A percentile compares a stretch with the other conserved stretches of the same genome.
phyloP scores from a whole-genome alignment of 2,888 invertebrate species.

The Agelastica alni region DNA sequence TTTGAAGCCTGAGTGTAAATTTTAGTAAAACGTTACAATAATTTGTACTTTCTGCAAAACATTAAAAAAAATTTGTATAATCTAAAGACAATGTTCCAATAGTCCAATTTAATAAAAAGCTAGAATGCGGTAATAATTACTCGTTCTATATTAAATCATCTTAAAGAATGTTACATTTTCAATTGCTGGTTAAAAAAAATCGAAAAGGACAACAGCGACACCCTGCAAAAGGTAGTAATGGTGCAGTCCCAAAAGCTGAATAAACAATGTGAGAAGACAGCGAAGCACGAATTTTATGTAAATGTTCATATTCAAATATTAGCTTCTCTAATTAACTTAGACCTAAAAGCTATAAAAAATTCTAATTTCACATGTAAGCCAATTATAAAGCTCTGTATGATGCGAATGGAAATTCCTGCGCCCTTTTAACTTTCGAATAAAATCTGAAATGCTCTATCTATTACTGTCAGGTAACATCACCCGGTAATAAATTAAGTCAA shows the following conservation, averaged over 20 bases:
- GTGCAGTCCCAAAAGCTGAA: slow-evolving; percentile 28
- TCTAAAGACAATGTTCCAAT: too few relatives aligned
- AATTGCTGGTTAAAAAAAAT: too few relatives aligned
- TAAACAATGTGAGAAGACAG: slow-evolving; percentile 31
- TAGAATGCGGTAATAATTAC: too few relatives aligned
- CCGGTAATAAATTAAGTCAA: too few relatives aligned
- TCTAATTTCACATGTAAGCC: slow-evolving; percentile 18
- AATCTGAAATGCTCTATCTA: not conserved
- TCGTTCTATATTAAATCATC: too few relatives aligned
- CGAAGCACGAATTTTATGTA: slow-evolving; percentile 32
- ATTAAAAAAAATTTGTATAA: too few relatives aligned
- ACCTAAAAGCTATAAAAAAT: slow-evolving; percentile 28
- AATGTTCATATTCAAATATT: slow-evolving; percentile 32
- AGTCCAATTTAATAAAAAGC: too few relatives aligned
- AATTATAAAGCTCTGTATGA: slow-evolving; percentile 21
- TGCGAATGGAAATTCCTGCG: slow-evolving; percentile 8
- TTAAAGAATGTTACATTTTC: too few relatives aligned
- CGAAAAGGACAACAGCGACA: too few relatives aligned
- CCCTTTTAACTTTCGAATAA: not conserved
- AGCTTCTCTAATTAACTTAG: slow-evolving; percentile 33
- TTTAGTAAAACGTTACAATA: too few relatives aligned
- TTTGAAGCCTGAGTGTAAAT: too few relatives aligned
- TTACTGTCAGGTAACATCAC: not conserved
- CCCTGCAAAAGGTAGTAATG: slow-evolving; percentile 22
- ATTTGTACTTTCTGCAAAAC: too few relatives aligned